Base-by-base conservation (phyloP, 2,888 invertebrate species). In the Dicyrtomina minuta region DNA sequence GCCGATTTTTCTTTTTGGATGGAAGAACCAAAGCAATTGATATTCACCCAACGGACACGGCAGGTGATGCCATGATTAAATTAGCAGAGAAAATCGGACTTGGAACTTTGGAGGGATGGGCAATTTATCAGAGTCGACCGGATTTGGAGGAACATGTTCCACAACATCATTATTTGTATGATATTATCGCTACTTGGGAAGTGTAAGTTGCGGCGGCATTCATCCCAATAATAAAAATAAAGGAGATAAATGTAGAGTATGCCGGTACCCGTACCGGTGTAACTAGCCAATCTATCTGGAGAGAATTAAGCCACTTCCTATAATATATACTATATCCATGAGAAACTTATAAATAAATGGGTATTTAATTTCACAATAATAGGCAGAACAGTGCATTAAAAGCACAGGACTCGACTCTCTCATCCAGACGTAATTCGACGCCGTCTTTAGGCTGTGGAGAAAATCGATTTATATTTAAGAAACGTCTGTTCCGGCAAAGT, bases 131-230 rank as follows among this genome's bases (percentile, higher is more conserved):
- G 82, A 91, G 92, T 79, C 85, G 92, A 5, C 90, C 90, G 0
- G 92, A 92, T 76, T 88, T 89, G 1, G 95, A 96, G 81, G 92
- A 95, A 79, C 94, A 95, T 79, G 92, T 96, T 24, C 87, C 93
- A 60, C 91, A 91, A 1, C 92, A 93, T 81, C 92, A 95, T 81
- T 96, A 93, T 81, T 83, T 96, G 0, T 94, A 96, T 79, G 96
- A 96, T 82, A 90, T 96, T 53, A 92, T 96, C 76, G 92, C 95
- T 0, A 90, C 91, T 15, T 96, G 96, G 96, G 96, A 96, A 84
- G 87, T 90, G 89, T 90, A 81, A 86, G 88, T 84, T 13, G 8
- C 17, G n/a, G 8, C 17, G 20, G 26, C 20, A 55, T 13, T 55
- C 3, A 27, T 33, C 8, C 4, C 33, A 3, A 8, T 33, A 33